Evolutionary conservation across 2,888 invertebrate genomes (phyloP).

Genomic region (Perdita meconis): DNA sequence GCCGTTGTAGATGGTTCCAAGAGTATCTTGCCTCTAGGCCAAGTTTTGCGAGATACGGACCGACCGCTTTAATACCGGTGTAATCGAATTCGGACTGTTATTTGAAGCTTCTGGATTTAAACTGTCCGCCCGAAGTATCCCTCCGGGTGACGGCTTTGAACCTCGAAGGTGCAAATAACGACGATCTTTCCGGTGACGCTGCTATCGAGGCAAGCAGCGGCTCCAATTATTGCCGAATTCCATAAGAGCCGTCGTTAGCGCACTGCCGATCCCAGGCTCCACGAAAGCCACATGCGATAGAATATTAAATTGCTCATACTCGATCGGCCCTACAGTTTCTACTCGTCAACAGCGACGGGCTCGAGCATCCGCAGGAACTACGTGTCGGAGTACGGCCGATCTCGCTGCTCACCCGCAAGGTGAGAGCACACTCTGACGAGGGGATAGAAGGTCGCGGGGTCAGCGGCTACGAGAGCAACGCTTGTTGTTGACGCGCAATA

Average conservation of each 20-base stretch:
- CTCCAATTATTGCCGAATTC: too few relatives aligned
- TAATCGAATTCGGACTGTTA: background rate
- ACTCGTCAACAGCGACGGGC: conserved; percentile 66
- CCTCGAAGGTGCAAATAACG: too few relatives aligned
- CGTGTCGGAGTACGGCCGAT: conserved; percentile 70
- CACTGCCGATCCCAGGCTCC: conserved; percentile 49
- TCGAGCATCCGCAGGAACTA: conserved; percentile 70
- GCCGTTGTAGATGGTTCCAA: too few relatives aligned
- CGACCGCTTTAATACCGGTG: background rate
- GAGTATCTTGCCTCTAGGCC: background rate
- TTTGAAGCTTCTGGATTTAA: background rate
- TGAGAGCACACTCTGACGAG: conserved; percentile 67
- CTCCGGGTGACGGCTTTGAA: background rate
- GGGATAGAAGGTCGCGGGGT: conserved; percentile 5
- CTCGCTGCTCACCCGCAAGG: conserved; percentile 75
- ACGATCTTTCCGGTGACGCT: too few relatives aligned
- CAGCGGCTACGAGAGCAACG: too few relatives aligned
- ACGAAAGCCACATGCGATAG: background rate
- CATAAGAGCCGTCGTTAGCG: background rate
- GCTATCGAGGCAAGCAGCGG: too few relatives aligned
- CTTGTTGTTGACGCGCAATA: conserved; percentile 7
- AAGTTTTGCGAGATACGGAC: background rate
- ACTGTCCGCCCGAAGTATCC: background rate
- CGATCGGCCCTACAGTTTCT: conserved; percentile 71
- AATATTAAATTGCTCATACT: conserved; percentile 48